Percentiles rank a stretch among this genome's conserved stretches.
These are phyloP conservation scores for Eclectus roratus DNA, from an alignment of 2,113 vertebrate genomes.

Conservation along the genomic window DNA sequence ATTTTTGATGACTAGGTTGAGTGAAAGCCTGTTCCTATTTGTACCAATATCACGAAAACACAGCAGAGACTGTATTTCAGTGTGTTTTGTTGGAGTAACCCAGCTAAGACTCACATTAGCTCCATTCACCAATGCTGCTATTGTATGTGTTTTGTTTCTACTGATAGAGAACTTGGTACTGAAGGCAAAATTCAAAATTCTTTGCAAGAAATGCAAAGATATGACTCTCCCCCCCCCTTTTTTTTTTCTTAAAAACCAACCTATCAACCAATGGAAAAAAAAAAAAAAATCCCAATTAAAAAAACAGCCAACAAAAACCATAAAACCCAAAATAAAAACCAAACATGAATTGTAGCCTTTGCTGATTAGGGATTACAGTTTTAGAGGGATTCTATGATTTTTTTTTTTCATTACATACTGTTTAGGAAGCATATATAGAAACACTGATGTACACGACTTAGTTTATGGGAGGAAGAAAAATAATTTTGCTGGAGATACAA, in stretches of 20 bases:
- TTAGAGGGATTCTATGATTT: not conserved
- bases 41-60: not conserved
- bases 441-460: not conserved
- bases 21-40: not conserved
- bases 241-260: not conserved
- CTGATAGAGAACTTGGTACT: not conserved
- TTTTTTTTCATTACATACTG: not conserved
- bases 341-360: not conserved
- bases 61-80: not conserved
- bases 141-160: not conserved
- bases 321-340: not conserved
- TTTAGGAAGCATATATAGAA: not conserved
- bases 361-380: not conserved
- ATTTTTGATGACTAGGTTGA: not conserved
- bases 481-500: not conserved
- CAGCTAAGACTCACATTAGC: not conserved
- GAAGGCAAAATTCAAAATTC: not conserved
- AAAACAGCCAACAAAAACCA: not conserved
- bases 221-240: rapidly evolving
- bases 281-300: too few species aligned
- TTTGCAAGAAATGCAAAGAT: not conserved
- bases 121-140: not conserved
- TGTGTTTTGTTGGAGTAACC: not conserved
- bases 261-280: not conserved
- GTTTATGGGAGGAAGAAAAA: not conserved